Percentiles rank a stretch among this genome's conserved stretches.
Conservation (phyloP, 37 sponge, comb jelly and placozoan species). For the Amphimedon queenslandica region DNA sequence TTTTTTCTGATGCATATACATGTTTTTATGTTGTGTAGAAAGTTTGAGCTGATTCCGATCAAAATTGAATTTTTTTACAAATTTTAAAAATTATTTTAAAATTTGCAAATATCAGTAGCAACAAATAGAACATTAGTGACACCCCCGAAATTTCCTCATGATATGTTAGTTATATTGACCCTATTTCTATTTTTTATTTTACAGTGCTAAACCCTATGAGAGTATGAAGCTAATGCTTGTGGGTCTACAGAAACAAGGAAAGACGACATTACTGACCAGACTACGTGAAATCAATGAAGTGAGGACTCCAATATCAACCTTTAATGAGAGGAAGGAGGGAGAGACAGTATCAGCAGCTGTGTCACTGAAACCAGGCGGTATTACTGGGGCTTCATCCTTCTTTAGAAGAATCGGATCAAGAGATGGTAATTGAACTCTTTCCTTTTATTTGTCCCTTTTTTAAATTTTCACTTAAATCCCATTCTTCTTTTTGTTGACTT, state of each 20-base stretch:
- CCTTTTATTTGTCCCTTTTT: not conserved
- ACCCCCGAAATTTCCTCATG: not conserved
- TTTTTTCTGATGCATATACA: too few species aligned
- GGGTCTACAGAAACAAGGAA: conserved; percentile 82
- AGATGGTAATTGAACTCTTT: not conserved
- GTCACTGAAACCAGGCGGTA: not conserved
- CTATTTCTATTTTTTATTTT: conserved; percentile 1
- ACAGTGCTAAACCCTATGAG: conserved; percentile 73
- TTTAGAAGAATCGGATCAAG: not conserved
- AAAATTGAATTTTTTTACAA: too few species aligned
- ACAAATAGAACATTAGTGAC: not conserved
- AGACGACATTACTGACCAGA: conserved; percentile 74
- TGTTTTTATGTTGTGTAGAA: too few species aligned
- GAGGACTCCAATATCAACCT: conserved; percentile 36
- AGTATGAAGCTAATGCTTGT: conserved; percentile 94
- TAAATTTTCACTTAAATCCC: not conserved
- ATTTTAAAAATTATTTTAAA: too few species aligned
- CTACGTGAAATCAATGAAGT: conserved; percentile 66
- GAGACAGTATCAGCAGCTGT: not conserved
- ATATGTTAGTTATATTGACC: not conserved
- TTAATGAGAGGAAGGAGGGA: conserved; percentile 41
- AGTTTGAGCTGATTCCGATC: too few species aligned
- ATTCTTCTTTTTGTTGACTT: not conserved
- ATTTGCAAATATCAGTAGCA: not conserved
- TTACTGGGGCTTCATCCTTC: not conserved